These are phyloP conservation scores for Calonectris borealis DNA, from an alignment of 2,113 vertebrate species.

Conservation along the genomic window DNA sequence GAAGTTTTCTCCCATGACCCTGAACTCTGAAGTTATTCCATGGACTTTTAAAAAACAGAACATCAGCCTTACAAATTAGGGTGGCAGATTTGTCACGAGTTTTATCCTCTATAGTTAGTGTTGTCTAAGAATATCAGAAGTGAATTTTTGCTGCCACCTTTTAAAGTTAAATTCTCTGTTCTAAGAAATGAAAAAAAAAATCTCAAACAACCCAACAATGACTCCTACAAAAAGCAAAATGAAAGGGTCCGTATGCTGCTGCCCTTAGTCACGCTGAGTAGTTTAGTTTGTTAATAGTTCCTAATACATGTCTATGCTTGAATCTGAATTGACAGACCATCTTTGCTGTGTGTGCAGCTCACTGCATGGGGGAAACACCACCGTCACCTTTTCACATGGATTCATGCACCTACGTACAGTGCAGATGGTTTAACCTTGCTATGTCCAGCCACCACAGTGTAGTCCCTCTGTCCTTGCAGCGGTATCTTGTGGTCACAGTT, in stretches of 20 bases:
- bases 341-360: background rate
- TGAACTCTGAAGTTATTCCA: background rate
- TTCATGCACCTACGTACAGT: background rate
- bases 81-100: background rate
- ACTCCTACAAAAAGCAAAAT: background rate
- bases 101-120: background rate
- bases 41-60: background rate
- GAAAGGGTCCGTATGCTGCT: rapidly evolving
- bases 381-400: background rate
- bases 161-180: background rate
- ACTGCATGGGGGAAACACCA: background rate
- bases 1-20: background rate
- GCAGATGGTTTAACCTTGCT: background rate
- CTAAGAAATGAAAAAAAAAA: background rate
- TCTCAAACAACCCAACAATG: rapidly evolving
- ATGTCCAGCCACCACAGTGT: no score
- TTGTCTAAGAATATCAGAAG: background rate
- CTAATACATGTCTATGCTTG: background rate
- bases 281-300: background rate
- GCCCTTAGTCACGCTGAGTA: background rate
- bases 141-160: background rate
- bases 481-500: background rate
- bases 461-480: background rate
- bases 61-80: background rate
- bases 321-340: background rate